Evolutionary conservation across 1,140 invertebrate genomes (phyloP), one percentile per base, ranked within the genome.

Genomic region (Vollenhovia emeryi): DNA sequence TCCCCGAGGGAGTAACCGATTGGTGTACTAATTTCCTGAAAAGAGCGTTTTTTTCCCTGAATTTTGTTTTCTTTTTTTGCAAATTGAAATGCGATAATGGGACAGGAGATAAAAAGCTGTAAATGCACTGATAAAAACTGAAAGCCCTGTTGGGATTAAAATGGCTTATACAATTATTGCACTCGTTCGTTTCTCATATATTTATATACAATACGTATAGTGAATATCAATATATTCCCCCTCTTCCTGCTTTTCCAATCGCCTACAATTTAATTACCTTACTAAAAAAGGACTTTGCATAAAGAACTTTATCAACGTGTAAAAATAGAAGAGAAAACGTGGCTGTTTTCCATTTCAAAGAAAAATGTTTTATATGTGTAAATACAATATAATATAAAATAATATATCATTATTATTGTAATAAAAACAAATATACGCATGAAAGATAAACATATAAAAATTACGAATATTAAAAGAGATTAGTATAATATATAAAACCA

Each of bases 91-190:
- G 9, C 4, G 3, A 64, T 45, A 48, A 15, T 55, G 7, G 18
- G 5, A 15, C 8, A 18, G 2, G 5, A 43, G 24, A 59, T 76
- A 30, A 33, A 62, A 76, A 40, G 11, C 27, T 27, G 27, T 5
- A 76, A 30, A 62, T 24, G 40, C 40, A n/a, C 9, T 33, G 30
- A 76, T 76, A 43, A 18, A 60, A 76, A 76, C n/a, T 18, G 2
- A 76, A 76, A 76, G 27, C 27, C 13, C 11, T 45, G 27, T 11
- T 30, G 40, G 27, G 11, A 66, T 66, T 60, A 62, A 62, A 62
- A 62, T 66, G 5, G 13, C 18, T 62, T 76, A 45, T 76, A 33
- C 36, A 76, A 45, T 76, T 76, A 64, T 62, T 60, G 55, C 5
- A 2, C 9, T 33, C 4, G 36, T 30, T 60, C 50, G 3, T 36